A percentile compares a stretch with the other conserved stretches of the same genome.
phyloP scores from a whole-genome alignment of 1,140 invertebrate genomes.

The Trachymyrmex cornetzi region DNA sequence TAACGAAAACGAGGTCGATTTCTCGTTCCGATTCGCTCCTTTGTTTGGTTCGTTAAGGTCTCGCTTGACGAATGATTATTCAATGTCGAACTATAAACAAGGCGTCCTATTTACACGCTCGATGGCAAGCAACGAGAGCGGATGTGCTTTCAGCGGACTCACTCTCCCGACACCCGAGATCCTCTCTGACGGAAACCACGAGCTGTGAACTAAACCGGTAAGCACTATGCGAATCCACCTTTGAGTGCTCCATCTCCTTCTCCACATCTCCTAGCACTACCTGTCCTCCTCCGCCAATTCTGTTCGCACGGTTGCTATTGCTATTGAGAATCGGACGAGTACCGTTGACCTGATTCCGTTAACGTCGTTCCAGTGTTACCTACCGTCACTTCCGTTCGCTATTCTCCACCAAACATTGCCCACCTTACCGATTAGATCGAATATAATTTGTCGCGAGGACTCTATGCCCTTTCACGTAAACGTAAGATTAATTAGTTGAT shows the following conservation, averaged over 20 bases:
- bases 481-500: constrained; percentile 24
- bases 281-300: constrained; percentile 5
- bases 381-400: constrained; percentile 57
- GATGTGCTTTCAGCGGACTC: constrained; percentile 57
- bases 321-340: constrained; percentile 61
- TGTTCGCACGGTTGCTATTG: constrained; percentile 18
- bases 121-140: constrained; percentile 39
- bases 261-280: background rate
- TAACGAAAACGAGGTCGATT: constrained; percentile 61
- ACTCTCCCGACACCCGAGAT: constrained; percentile 41
- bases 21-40: constrained; percentile 50
- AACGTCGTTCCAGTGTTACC: constrained; percentile 54
- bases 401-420: constrained; percentile 63
- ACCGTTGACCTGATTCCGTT: constrained; percentile 70
- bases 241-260: constrained; percentile 29
- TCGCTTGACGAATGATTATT: constrained; percentile 72
- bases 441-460: constrained; percentile 3
- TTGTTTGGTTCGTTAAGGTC: constrained; percentile 69
- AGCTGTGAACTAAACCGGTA: constrained; percentile 68
- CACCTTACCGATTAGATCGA: constrained; percentile 20
- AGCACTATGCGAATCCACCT: constrained; percentile 63
- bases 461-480: background rate
- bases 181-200: constrained; percentile 49
- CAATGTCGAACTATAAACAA: constrained; percentile 68
- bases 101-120: constrained; percentile 42